Percentiles rank a stretch among this genome's conserved stretches.
Evolutionary conservation across 2,113 vertebrate genomes (phyloP).

Genomic region (Corythaixoides concolor): DNA sequence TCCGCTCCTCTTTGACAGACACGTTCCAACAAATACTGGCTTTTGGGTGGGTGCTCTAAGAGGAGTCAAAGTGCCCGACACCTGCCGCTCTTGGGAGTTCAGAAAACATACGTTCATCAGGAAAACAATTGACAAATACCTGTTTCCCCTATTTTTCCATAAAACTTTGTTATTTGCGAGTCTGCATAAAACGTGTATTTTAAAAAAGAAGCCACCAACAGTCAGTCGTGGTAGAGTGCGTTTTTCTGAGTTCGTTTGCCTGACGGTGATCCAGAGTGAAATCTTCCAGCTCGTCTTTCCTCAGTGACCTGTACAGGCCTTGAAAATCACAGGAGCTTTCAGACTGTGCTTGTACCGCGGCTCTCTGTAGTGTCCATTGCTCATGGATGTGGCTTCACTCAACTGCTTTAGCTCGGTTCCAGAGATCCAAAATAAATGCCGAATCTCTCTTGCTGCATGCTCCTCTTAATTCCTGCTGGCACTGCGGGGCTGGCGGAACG

Average conservation of each 20-base stretch:
- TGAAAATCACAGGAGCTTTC: not conserved
- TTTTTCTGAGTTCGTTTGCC: not conserved
- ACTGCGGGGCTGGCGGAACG: not conserved
- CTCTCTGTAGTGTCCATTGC: not conserved
- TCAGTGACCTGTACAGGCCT: not conserved
- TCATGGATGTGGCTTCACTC: not conserved
- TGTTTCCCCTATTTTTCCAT: not conserved
- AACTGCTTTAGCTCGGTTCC: not conserved
- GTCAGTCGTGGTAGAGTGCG: not conserved
- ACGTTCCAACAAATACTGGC: not conserved
- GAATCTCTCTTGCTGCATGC: not conserved
- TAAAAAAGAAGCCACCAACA: not conserved
- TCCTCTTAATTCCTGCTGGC: not conserved
- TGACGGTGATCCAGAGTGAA: not conserved
- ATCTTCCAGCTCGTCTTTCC: not conserved
- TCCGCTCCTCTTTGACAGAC: not conserved
- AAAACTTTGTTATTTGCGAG: not conserved
- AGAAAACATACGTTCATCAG: not conserved
- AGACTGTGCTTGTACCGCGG: not conserved
- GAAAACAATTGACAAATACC: not conserved
- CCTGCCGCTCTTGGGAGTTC: not conserved
- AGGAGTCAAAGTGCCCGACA: not conserved
- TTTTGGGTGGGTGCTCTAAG: not conserved
- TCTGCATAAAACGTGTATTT: not conserved
- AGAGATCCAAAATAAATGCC: constrained; percentile 11